Conservation (phyloP, 2,797 vertebrate species). For the Fundulus diaphanus region DNA sequence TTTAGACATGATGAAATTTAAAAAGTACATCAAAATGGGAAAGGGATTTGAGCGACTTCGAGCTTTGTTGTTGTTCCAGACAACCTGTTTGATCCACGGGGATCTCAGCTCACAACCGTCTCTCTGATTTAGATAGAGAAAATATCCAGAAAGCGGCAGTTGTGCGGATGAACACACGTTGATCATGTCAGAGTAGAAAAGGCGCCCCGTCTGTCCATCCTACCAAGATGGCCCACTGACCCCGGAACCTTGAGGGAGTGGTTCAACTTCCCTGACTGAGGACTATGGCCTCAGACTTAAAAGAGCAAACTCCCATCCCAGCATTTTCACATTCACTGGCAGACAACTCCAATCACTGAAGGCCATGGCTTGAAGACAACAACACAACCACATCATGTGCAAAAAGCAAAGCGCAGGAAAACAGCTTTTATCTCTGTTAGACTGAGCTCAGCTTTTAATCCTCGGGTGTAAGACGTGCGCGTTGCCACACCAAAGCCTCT, state of each 20-base stretch:
- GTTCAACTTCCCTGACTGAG: not conserved
- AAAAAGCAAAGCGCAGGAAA: not conserved
- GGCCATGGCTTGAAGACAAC: not conserved
- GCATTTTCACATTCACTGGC: not conserved
- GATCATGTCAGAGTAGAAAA: not conserved
- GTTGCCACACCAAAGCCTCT: constrained; percentile 61
- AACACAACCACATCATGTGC: not conserved
- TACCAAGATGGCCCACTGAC: not conserved
- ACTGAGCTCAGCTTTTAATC: constrained; percentile 15
- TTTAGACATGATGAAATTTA: not conserved
- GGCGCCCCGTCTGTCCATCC: not conserved
- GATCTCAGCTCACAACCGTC: not conserved
- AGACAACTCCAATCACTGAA: not conserved
- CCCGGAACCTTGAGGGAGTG: not conserved
- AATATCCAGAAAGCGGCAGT: not conserved
- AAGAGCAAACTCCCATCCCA: not conserved
- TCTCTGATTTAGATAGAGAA: not conserved
- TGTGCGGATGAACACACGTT: not conserved
- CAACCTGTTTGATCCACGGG: not conserved
- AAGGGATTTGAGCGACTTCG: not conserved
- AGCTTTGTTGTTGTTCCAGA: too few species aligned
- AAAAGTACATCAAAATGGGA: not conserved
- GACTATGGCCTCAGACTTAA: not conserved
- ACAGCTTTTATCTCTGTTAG: not conserved
- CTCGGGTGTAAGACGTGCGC: constrained; percentile 14